Percentiles rank a stretch among this genome's conserved stretches.
These are phyloP conservation scores for Cryptus viduatorius DNA, from an alignment of 2,888 invertebrate species.

Conservation along the genomic window DNA sequence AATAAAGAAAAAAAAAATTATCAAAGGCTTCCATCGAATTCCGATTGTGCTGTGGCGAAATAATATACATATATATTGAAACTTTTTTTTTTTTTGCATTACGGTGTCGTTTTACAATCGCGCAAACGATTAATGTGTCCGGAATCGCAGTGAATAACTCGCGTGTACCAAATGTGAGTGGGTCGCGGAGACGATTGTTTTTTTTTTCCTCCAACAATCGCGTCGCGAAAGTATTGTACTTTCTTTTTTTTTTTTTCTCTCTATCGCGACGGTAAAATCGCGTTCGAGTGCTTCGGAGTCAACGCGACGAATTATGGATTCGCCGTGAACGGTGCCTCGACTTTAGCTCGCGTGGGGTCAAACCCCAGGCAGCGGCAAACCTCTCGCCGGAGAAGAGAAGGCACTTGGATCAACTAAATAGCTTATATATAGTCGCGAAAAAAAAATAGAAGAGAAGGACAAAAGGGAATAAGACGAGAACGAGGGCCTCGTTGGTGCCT, in stretches of 20 bases:
- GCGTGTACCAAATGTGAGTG: conserved; percentile 15
- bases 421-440: background rate
- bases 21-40: conserved; percentile 1
- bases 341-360: conserved; percentile 26
- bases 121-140: conserved; percentile 18
- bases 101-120: background rate
- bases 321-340: conserved; percentile 49
- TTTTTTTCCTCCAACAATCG: conserved; percentile 11
- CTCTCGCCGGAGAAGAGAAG: conserved; percentile 1
- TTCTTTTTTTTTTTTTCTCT: background rate
- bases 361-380: background rate
- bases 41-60: background rate
- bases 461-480: background rate
- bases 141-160: conserved; percentile 5
- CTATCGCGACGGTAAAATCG: conserved; percentile 28
- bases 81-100: background rate
- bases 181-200: background rate
- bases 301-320: conserved; percentile 59
- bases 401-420: conserved; percentile 7
- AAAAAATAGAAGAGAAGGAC: background rate
- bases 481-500: background rate
- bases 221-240: conserved; percentile 4
- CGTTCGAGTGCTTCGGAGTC: conserved; percentile 25
- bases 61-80: too few relatives aligned
- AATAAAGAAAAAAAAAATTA: background rate